Base-by-base conservation (phyloP, 1,140 invertebrate genomes). In the Aphelinus atriplicis region DNA sequence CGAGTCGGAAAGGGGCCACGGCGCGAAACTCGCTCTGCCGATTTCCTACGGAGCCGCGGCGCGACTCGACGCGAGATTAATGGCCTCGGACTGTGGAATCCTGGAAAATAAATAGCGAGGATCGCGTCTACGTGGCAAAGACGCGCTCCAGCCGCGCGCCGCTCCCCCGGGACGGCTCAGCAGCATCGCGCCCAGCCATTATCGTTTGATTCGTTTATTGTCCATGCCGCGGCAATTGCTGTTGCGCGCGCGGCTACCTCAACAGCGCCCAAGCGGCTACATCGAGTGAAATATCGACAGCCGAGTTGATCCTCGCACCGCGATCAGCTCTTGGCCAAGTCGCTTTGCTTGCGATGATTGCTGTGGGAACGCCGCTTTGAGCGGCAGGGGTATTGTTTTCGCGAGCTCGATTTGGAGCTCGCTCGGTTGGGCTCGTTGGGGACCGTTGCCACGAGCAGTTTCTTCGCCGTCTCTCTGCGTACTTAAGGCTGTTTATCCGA, bases 71-170 rank as follows among this genome's bases (percentile, higher is more conserved):
- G 10, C 76, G 80, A 86, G 85, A 88, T 87, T 87, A 88, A 88
- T 88, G 86, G 81, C 82, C 81, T 86, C 84, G 85, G 84, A 86
- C 86, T 86, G 82, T 84, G 84, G 86, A 87, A 87, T 87, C 86
- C 84, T 82, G 84, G 84, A 86, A 88, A 88, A 87, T 86, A 87
- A 87, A 88, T 87, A 87, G 85, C 86, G 78, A 80, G 65, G 61
- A 62, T n/a, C 43, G 43, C 2, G 61, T 46, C 7, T 61, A 61
- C 26, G 26, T 26, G 26, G 26, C 26, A 26, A 26, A 26, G 26
- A 26, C 26, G 26, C 26, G 26, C 26, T 26, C 26, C 26, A 26
- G 26, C 26, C 26, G 26, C 26, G 26, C 26, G 47, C 0, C 7
- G 7, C 43, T 62, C 69, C 61, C 68, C 7, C 1, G 60, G 69